Percentiles rank a stretch among this genome's conserved stretches.
phyloP scores from a whole-genome alignment of 2,797 vertebrate species.

The Chromobotia macracanthus region DNA sequence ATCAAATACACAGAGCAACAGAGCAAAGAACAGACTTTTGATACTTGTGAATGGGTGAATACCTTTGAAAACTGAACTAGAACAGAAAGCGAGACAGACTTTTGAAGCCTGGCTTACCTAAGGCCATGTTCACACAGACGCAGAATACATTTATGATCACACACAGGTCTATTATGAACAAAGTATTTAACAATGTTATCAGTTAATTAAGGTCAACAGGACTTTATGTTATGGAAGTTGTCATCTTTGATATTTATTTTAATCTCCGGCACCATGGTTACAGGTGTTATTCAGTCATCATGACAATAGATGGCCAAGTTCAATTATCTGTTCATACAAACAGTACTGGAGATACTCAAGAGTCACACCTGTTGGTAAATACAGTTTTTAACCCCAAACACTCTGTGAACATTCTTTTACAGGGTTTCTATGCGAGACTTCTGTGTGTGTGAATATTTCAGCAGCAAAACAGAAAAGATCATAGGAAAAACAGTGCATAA shows the following conservation, averaged over 20 bases:
- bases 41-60: background rate
- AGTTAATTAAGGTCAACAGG: too few species aligned
- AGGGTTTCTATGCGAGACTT: slow-evolving; percentile 3
- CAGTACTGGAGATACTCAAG: background rate
- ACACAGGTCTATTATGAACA: background rate
- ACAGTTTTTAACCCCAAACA: background rate
- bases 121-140: background rate
- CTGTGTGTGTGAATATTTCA: slow-evolving; percentile 7
- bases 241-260: background rate
- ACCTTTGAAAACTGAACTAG: background rate
- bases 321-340: too few species aligned
- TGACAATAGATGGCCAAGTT: background rate
- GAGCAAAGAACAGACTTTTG: background rate
- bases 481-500: background rate
- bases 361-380: background rate
- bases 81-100: background rate
- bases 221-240: background rate
- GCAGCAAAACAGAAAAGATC: slow-evolving; percentile 16
- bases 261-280: background rate
- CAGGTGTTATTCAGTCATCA: background rate
- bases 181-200: too few species aligned
- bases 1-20: background rate
- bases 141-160: background rate
- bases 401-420: background rate
- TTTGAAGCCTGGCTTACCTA: background rate